Evolutionary conservation across 2,888 invertebrate genomes (phyloP).

Genomic region (Dione juno): DNA sequence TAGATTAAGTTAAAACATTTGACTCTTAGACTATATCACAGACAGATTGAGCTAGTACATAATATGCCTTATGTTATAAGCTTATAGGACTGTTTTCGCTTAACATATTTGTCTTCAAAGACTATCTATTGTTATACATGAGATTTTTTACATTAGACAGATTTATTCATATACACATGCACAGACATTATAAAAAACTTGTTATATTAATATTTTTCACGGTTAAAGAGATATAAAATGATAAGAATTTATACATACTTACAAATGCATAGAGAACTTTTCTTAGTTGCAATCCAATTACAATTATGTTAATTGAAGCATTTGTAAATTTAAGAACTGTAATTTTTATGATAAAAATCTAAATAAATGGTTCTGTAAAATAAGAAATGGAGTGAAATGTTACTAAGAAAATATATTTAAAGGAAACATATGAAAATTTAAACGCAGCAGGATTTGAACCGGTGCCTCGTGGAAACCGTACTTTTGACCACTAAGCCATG

Average conservation of each 20-base stretch:
- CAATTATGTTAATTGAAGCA: no score
- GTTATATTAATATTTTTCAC: background rate
- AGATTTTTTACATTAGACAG: background rate
- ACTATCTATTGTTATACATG: background rate
- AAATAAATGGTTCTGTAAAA: no score
- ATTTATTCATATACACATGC: conserved; percentile 4
- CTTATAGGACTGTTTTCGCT: background rate
- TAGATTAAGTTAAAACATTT: background rate
- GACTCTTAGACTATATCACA: background rate
- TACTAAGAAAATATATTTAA: no score
- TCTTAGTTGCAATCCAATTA: no score
- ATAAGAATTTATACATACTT: no score
- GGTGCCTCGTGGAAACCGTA: no score
- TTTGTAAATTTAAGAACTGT: no score
- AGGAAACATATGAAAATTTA: no score
- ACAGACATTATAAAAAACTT: background rate
- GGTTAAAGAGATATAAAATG: background rate
- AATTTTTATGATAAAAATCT: no score
- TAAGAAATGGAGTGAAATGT: no score
- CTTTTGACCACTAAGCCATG: no score
- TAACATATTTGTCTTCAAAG: background rate
- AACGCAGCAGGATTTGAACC: no score
- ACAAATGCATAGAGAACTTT: background rate
- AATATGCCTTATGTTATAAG: background rate
- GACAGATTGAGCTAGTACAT: background rate